Evolutionary conservation across 2,113 vertebrate species (phyloP), one percentile per base, ranked within the genome.

Genomic region (Poeciliopsis turrubarensis): DNA sequence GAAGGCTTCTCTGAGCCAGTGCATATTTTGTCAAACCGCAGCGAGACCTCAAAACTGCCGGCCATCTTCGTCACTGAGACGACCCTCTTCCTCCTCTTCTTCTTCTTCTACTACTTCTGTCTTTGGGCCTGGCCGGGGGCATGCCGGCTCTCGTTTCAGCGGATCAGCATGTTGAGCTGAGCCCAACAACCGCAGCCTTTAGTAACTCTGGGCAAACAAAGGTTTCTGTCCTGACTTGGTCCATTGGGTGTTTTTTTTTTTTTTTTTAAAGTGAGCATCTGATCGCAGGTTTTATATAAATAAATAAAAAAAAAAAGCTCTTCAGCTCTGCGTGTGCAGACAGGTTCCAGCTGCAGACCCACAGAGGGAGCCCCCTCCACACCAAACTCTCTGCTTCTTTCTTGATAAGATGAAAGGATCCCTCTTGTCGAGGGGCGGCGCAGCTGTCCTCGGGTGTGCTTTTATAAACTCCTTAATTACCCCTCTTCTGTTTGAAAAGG

Each of bases 1-100:
- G 19, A 77, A 84, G 86, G 84, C 68, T 75, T 77, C 72, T 79
- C 61, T 75, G 79, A 85, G 83, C 81, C 39, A 63, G 69, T 34
- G 78, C 87, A 89, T 92, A 82, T 80, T 90, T 88, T 72, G 34
- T 78, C 39, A 79, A 80, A 88, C 89, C 85, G 26, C 90, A 88
- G 84, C 1, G 37, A 82, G 67, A 84, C 87, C 85, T 89, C 79
- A 84, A 88, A 91, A 80, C 89, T 85, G 76, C 77, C 30, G 26
- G 70, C 65, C 62, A 67, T 77, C 73, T 83, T 82, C 87, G 81
- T 90, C 78, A 83, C 77, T 73, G 65, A 80, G 47, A 72, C 44
- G 34, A 71, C 70, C 69, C 82, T 64, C 63, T 63, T n/a, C 68
- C 73, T 72, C 68, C 31, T 64, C 37, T 51, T 78, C 69, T 77